phyloP scores from a whole-genome alignment of 2,797 vertebrate species.

The Pitangus sulphuratus region DNA sequence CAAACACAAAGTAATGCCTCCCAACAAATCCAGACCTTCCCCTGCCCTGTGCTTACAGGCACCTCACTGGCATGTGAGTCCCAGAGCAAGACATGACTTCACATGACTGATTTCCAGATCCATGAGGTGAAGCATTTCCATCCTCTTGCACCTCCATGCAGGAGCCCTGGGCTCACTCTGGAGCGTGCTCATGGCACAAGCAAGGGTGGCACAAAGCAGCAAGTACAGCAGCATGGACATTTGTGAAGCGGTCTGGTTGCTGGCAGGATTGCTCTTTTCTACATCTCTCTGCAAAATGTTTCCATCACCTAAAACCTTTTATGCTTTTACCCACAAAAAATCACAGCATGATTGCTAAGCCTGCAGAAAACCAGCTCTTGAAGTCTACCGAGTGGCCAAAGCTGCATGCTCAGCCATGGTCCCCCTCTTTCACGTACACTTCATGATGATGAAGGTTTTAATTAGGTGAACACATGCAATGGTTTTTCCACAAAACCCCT shows the following conservation, averaged over 20 bases:
- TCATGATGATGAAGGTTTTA: not conserved
- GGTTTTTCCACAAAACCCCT: not conserved
- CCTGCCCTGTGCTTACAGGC: not conserved
- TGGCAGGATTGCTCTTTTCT: not conserved
- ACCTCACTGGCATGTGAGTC: not conserved
- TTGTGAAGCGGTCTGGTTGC: not conserved
- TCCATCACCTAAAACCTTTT: not conserved
- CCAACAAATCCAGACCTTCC: not conserved
- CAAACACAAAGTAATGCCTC: not conserved
- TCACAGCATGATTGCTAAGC: not conserved
- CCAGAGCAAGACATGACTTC: not conserved
- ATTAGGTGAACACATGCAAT: not conserved
- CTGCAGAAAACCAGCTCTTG: not conserved
- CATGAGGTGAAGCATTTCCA: not conserved
- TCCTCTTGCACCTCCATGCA: not conserved
- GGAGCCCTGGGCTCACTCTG: not conserved
- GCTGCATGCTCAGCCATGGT: accelerated
- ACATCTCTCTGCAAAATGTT: not conserved
- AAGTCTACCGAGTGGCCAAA: not conserved
- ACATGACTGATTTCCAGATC: not conserved
- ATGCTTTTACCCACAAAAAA: not conserved
- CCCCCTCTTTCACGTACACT: accelerated
- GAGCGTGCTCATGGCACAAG: accelerated
- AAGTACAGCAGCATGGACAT: accelerated
- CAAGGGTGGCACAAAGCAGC: not conserved